Evolutionary conservation across 2,113 vertebrate genomes (phyloP).

Genomic region (Catharus fuscescens): DNA sequence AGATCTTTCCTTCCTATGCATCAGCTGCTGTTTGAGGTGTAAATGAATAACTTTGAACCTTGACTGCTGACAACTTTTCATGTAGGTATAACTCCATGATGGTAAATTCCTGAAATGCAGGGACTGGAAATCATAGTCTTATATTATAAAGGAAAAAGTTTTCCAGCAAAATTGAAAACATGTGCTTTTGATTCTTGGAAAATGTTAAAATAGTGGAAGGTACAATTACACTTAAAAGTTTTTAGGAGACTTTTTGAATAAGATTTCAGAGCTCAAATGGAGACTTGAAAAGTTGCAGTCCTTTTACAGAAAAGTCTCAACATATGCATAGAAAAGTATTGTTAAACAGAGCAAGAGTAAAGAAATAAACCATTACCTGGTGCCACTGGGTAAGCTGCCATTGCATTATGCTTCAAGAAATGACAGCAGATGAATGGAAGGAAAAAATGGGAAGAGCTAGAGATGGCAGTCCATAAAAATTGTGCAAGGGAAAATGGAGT

Average conservation of each 20-base stretch:
- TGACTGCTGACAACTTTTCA: background rate
- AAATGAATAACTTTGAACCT: background rate
- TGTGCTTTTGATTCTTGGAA: background rate
- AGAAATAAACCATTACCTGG: background rate
- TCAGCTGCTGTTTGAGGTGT: background rate
- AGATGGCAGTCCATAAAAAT: background rate
- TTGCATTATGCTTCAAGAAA: background rate
- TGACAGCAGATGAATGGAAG: background rate
- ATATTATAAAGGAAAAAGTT: background rate
- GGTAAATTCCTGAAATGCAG: background rate
- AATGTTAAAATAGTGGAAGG: background rate
- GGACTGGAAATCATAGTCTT: background rate
- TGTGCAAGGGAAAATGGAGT: background rate
- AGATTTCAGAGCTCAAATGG: background rate
- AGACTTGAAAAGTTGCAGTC: background rate
- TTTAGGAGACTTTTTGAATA: background rate
- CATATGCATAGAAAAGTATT: background rate
- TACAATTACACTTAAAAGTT: background rate
- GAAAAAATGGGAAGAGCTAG: background rate
- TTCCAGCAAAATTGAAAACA: background rate
- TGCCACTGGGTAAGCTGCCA: background rate
- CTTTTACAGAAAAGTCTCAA: background rate
- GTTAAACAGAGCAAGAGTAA: background rate
- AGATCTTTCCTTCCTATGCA: background rate
- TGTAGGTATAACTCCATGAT: background rate